Conservation (phyloP, 2,113 vertebrate genomes). For the Antechinus stuartii region DNA sequence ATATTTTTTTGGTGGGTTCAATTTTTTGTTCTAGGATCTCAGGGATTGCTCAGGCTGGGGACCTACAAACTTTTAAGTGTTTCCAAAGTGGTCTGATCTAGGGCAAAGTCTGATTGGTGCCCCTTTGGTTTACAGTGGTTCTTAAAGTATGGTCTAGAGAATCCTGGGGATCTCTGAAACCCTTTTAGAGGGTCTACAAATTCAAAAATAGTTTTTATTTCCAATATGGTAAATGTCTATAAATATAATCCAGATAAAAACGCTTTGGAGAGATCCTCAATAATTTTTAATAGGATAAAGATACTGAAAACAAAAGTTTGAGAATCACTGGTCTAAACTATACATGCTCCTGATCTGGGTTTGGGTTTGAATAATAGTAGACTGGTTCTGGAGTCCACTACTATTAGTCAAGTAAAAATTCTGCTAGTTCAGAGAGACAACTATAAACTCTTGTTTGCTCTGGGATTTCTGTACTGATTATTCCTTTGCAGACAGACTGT, state of each 20-base stretch:
- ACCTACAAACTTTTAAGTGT: neutral
- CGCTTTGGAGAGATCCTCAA: too few species aligned
- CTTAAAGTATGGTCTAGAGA: too few species aligned
- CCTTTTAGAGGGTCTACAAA: too few species aligned
- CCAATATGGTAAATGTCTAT: too few species aligned
- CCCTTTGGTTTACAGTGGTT: neutral
- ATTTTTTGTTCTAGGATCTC: neutral
- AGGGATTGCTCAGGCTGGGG: neutral
- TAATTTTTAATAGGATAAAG: too few species aligned
- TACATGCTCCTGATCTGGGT: neutral
- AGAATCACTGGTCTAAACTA: neutral
- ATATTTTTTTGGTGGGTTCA: neutral
- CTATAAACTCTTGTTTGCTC: neutral
- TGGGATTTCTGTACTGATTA: neutral
- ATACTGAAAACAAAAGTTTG: too few species aligned
- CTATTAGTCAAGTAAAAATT: neutral
- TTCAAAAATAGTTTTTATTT: too few species aligned
- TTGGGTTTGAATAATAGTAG: neutral
- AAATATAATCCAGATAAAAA: too few species aligned
- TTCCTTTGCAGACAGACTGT: neutral
- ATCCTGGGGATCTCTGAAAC: too few species aligned
- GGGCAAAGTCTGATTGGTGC: neutral
- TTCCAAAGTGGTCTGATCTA: neutral
- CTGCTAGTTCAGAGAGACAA: neutral
- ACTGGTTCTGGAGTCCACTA: neutral